phyloP scores from a whole-genome alignment of 2,113 vertebrate species.

The Hippopotamus amphibius region DNA sequence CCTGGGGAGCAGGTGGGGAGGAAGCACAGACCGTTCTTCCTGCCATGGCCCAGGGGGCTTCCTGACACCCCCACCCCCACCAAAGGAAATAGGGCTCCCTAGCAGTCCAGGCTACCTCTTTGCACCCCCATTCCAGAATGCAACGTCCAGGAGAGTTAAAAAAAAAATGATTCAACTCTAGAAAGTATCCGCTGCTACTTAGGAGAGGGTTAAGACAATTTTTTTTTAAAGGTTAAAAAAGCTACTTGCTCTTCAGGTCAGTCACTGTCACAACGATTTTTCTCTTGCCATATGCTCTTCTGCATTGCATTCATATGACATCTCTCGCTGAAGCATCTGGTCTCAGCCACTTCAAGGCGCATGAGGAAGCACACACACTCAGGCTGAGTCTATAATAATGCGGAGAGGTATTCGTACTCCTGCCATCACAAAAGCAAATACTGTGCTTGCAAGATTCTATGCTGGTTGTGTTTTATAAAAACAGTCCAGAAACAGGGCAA shows the following conservation, averaged over 20 bases:
- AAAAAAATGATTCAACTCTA: not conserved
- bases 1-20: not conserved
- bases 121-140: not conserved
- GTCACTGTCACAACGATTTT: conserved; percentile 40
- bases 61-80: accelerated
- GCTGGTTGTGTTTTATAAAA: not conserved
- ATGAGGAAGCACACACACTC: not conserved
- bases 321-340: conserved; percentile 61
- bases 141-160: not conserved
- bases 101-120: not conserved
- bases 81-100: not conserved
- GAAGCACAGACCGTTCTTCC: not conserved
- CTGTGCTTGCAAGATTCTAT: not conserved
- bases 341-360: conserved; percentile 52
- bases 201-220: not conserved
- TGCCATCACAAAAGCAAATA: not conserved
- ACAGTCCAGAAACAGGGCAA: not conserved
- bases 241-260: conserved; percentile 54
- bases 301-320: conserved; percentile 34
- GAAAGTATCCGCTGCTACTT: not conserved
- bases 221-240: conserved; percentile 56
- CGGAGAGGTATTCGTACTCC: not conserved
- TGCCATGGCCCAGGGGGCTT: not conserved
- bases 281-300: conserved; percentile 46
- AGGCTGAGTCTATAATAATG: not conserved